Percentiles rank a stretch among this genome's conserved stretches.
phyloP scores from a whole-genome alignment of 2,888 invertebrate genomes.

The Monopis laevigella region DNA sequence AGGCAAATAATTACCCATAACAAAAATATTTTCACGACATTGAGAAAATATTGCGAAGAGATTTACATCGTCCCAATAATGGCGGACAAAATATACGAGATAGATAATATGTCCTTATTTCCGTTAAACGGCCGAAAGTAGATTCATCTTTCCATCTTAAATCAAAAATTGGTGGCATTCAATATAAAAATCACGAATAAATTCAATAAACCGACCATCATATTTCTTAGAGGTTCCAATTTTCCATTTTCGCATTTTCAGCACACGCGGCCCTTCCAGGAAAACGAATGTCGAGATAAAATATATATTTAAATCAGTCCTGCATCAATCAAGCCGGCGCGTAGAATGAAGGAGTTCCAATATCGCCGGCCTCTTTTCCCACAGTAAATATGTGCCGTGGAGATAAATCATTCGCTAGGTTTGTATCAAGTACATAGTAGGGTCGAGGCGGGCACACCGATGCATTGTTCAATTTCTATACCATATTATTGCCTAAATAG shows the following conservation, averaged over 20 bases:
- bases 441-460: no score
- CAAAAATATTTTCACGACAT: no score
- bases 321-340: constrained; percentile 12
- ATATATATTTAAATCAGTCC: constrained; percentile 14
- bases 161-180: not conserved
- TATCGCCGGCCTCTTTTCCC: constrained; percentile 7
- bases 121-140: no score
- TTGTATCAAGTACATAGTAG: not conserved
- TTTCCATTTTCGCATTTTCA: constrained; percentile 11
- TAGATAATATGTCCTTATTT: no score
- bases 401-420: constrained; percentile 5
- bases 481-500: no score
- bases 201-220: constrained; percentile 12
- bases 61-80: no score
- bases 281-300: constrained; percentile 13
- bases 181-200: constrained; percentile 5
- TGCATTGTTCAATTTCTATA: no score
- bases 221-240: constrained; percentile 10
- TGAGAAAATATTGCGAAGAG: no score
- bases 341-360: constrained; percentile 14
- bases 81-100: no score
- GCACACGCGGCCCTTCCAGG: constrained; percentile 7
- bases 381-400: constrained; percentile 4
- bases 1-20: no score
- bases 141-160: not conserved